Evolutionary conservation across 2,113 vertebrate genomes (phyloP), one percentile per base, ranked within the genome.

Genomic region (Epinephelus cyanopodus): DNA sequence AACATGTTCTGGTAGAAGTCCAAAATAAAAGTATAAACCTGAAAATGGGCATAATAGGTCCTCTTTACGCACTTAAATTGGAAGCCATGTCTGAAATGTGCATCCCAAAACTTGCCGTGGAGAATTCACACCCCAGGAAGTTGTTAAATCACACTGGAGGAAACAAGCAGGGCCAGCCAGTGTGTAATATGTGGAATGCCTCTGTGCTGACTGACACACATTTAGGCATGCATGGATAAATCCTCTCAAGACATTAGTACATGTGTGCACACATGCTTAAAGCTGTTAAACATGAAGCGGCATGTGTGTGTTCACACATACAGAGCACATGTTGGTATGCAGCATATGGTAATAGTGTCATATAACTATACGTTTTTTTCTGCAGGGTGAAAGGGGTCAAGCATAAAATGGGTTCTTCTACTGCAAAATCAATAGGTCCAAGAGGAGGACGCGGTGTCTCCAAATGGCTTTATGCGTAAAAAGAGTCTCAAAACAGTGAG

Each of bases 181-280:
- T 57, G 68, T 80, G 77, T 79, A 66, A 69, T 81, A 81, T 70
- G 82, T 81, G 77, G 82, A 90, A 90, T 88, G 83, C 61, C 79
- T 79, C 53, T 63, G 54, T 50, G 1, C 78, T 63, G 63, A 69
- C 63, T 27, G 77, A 45, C 52, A 56, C 67, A 64, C 48, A 60
- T 72, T 83, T 66, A 74, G 23, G 9, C 56, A 75, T 56, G 74
- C 79, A 71, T 74, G 68, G 72, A 74, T 78, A 62, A 83, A 86
- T n/a, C 64, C 62, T 58, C 64, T 74, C 60, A 67, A 76, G 68
- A 81, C 42, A 56, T 78, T 19, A 27, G 23, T 48, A 21, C 56
- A 13, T 75, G 19, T 61, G 62, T 81, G 37, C 54, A 87, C 78
- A 82, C 74, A 39, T 60, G 27, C 69, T 66, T 65, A 33, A 70